Percentiles rank a stretch among this genome's conserved stretches.
Evolutionary conservation across 2,113 vertebrate genomes (phyloP).

Genomic region (Sturnus vulgaris): DNA sequence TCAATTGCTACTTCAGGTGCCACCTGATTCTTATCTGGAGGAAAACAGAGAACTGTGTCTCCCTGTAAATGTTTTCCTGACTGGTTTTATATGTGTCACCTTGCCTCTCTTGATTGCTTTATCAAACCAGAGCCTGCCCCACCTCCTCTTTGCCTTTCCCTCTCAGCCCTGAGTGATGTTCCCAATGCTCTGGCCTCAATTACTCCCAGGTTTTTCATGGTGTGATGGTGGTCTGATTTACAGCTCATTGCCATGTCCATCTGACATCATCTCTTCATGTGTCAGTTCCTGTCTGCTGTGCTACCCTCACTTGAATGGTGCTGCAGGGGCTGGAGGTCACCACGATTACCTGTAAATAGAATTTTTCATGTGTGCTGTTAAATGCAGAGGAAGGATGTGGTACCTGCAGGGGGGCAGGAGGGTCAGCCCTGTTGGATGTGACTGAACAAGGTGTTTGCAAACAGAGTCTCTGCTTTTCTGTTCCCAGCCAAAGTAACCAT

Average conservation of each 20-base stretch:
- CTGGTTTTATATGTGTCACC: not conserved
- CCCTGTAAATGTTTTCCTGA: not conserved
- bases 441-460: rapidly evolving
- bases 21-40: not conserved
- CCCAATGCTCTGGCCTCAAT: not conserved
- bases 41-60: not conserved
- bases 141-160: not conserved
- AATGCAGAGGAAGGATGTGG: not conserved
- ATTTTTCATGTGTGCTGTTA: not conserved
- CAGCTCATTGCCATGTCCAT: not conserved
- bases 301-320: not conserved
- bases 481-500: not conserved
- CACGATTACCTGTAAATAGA: not conserved
- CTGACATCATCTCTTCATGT: not conserved
- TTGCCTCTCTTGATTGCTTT: not conserved
- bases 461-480: not conserved
- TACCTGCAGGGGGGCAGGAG: not conserved
- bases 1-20: not conserved
- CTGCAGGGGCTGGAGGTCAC: not conserved
- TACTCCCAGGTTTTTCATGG: not conserved
- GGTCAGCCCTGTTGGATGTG: not conserved
- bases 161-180: not conserved
- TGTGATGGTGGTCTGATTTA: not conserved
- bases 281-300: not conserved
- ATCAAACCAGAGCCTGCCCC: not conserved